phyloP scores from a whole-genome alignment of 2,113 vertebrate species.

The Bujurquina vittata region DNA sequence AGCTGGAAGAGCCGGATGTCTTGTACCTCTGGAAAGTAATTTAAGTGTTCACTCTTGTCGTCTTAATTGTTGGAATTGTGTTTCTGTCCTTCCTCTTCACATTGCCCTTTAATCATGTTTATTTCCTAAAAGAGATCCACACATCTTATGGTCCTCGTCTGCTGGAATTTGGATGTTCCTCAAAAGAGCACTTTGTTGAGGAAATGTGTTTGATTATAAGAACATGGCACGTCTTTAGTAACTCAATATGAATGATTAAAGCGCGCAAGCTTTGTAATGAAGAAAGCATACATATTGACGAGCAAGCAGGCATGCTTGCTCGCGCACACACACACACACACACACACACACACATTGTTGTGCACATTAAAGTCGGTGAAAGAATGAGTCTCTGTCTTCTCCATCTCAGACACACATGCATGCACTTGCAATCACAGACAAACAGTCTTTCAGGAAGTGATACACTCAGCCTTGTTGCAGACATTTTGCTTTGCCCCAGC shows the following conservation, averaged over 20 bases:
- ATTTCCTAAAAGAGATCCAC: conserved; percentile 58
- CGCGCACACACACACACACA: neutral
- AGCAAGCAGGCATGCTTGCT: neutral
- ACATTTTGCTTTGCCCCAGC: conserved; percentile 63
- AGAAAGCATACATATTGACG: conserved; percentile 56
- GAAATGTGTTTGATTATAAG: conserved; percentile 68
- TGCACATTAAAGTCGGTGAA: conserved; percentile 42
- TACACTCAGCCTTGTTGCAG: conserved; percentile 43
- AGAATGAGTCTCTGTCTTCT: conserved; percentile 38
- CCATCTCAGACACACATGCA: conserved; percentile 4
- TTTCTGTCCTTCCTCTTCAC: conserved; percentile 65
- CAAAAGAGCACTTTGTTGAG: conserved; percentile 67
- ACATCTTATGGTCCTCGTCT: conserved; percentile 45
- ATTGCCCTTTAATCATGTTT: conserved; percentile 68
- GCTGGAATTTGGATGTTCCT: conserved; percentile 62
- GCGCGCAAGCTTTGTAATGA: conserved; percentile 55
- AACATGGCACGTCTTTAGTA: conserved; percentile 66
- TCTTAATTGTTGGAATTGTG: conserved; percentile 70
- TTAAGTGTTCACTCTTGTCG: conserved; percentile 62
- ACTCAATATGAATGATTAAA: conserved; percentile 70
- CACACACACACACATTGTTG: neutral
- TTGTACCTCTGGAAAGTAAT: conserved; percentile 57
- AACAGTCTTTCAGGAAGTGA: conserved; percentile 62
- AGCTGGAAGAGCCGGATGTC: conserved; percentile 45
- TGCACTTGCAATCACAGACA: conserved; percentile 36